Conservation (phyloP, 2,797 vertebrate species). For the Protosalanx chinensis region DNA sequence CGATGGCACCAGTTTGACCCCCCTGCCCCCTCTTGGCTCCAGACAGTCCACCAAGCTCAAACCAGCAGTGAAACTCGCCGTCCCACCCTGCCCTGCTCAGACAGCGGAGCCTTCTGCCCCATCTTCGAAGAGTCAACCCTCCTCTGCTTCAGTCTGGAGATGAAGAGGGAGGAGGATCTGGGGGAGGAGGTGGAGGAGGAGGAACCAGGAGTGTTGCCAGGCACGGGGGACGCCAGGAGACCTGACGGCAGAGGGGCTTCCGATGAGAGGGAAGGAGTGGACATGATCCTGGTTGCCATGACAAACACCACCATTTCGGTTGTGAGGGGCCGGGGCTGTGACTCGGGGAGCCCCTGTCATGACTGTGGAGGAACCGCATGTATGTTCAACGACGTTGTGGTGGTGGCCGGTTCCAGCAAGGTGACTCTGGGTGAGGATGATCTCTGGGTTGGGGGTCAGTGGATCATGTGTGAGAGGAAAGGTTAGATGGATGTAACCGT, state of each 20-base stretch:
- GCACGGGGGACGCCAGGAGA: conserved; percentile 2
- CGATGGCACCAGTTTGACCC: background rate
- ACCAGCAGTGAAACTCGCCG: background rate
- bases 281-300: conserved; percentile 68
- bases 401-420: conserved; percentile 54
- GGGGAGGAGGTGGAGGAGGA: background rate
- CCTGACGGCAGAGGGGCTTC: background rate
- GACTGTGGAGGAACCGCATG: conserved; percentile 48
- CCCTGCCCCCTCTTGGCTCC: background rate
- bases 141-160: conserved; percentile 59
- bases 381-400: conserved; percentile 53
- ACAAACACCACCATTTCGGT: conserved; percentile 60
- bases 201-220: background rate
- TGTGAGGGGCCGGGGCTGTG: conserved; percentile 62
- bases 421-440: conserved; percentile 62
- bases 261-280: background rate
- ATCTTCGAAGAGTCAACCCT: conserved; percentile 46
- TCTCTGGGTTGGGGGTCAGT: background rate
- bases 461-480: too few relatives aligned
- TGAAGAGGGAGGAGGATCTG: conserved; percentile 54
- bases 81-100: background rate
- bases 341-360: conserved; percentile 11
- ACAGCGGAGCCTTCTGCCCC: conserved; percentile 44
- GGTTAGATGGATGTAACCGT: too few relatives aligned
- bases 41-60: conserved; percentile 67